Percentiles rank a stretch among this genome's conserved stretches.
Evolutionary conservation across 2,888 invertebrate species (phyloP).

Genomic region (Andrena trimmerana): DNA sequence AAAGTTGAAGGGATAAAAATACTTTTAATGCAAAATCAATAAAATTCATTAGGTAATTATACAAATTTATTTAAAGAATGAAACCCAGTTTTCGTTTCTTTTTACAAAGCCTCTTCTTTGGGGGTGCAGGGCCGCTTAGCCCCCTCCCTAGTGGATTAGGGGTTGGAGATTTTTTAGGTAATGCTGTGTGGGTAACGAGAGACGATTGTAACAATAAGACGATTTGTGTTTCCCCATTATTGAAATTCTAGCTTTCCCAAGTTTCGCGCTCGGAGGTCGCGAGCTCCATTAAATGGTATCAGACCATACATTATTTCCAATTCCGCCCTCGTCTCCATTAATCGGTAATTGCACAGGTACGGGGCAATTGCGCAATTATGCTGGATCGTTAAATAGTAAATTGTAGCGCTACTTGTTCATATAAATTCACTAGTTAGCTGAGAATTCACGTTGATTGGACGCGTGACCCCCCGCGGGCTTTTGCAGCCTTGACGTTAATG

Average conservation of each 20-base stretch:
- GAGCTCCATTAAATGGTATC: background rate
- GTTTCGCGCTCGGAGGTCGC: background rate
- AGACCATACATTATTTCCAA: background rate
- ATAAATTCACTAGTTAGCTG: conserved; percentile 60
- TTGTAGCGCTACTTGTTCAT: conserved; percentile 44
- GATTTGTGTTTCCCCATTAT: background rate
- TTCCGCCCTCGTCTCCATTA: conserved; percentile 15
- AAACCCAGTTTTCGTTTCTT: no score
- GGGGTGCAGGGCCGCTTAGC: no score
- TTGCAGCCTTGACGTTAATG: conserved; percentile 62
- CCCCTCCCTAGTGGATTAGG: no score
- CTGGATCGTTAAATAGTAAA: conserved; percentile 56
- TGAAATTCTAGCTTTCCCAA: background rate
- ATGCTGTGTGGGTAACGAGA: no score
- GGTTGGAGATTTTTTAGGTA: no score
- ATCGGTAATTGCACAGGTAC: conserved; percentile 20
- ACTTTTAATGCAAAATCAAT: no score
- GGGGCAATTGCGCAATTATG: conserved; percentile 34
- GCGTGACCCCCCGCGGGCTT: conserved; percentile 45
- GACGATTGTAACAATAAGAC: no score
- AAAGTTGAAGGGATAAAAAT: no score
- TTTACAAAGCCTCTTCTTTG: no score
- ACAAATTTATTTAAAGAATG: no score
- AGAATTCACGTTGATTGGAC: conserved; percentile 67
- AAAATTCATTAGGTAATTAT: no score